Conservation (phyloP, 2,888 invertebrate species). For the Lysandra coridon region DNA sequence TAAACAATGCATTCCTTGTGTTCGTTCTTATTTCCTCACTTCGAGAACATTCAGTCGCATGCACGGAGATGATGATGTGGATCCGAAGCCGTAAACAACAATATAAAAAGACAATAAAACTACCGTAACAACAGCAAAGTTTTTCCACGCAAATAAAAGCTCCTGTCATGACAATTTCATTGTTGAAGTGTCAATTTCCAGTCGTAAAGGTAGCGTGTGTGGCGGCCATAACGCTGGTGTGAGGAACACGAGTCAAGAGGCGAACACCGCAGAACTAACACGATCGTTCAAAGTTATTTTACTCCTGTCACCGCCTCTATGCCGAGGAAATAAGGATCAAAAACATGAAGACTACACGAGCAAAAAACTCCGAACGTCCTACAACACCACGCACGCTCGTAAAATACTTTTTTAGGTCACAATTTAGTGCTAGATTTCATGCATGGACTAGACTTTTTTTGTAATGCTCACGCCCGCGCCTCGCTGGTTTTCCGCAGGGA, state of each 20-base stretch:
- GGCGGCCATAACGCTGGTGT: conserved; percentile 19
- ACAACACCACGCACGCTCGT: conserved; percentile 20
- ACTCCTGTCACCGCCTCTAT: background rate
- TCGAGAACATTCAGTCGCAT: background rate
- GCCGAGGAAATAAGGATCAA: background rate
- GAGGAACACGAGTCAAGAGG: conserved; percentile 25
- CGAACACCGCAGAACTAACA: conserved; percentile 24
- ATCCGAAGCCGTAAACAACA: conserved; percentile 16
- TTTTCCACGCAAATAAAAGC: conserved; percentile 25
- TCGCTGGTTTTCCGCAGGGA: background rate
- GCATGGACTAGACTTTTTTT: background rate
- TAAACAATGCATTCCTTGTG: background rate
- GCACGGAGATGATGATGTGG: background rate
- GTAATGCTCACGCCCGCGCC: conserved; percentile 1
- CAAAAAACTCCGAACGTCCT: background rate
- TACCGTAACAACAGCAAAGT: conserved; percentile 12
- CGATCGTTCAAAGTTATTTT: background rate
- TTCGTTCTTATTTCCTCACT: background rate
- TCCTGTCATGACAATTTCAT: conserved; percentile 29
- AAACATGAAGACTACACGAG: background rate
- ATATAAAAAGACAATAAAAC: conserved; percentile 13
- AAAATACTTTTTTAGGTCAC: conserved; percentile 29
- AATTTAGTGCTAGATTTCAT: conserved; percentile 23
- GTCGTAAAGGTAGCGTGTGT: conserved; percentile 26
- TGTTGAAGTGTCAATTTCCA: conserved; percentile 30